Percentiles rank a stretch among this genome's conserved stretches.
These are phyloP conservation scores for Pedicia rivosa DNA, from an alignment of 2,888 invertebrate species.

Conservation along the genomic window DNA sequence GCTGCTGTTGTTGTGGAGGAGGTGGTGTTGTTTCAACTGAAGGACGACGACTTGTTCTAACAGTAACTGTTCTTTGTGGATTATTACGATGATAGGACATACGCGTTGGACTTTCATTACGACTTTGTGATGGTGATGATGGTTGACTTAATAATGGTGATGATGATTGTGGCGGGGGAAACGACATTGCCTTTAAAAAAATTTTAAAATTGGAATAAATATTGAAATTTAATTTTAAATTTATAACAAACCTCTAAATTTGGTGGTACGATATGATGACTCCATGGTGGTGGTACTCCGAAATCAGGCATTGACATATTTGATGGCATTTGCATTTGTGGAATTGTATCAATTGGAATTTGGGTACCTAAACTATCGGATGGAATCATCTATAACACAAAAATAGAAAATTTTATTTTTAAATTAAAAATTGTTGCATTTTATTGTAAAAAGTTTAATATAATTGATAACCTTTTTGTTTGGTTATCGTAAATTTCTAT, in stretches of 20 bases:
- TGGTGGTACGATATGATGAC: not conserved
- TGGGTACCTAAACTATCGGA: too few species aligned
- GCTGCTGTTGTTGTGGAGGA: constrained; percentile 12
- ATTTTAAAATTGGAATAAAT: not conserved
- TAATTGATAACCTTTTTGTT: too few species aligned
- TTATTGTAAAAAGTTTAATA: too few species aligned
- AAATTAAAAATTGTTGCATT: too few species aligned
- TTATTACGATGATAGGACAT: constrained; percentile 18
- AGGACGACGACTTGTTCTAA: constrained; percentile 25
- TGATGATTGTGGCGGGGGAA: constrained; percentile 35
- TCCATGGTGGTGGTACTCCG: not conserved
- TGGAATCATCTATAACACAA: too few species aligned
- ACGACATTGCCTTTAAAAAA: not conserved
- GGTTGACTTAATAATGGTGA: constrained; percentile 57
- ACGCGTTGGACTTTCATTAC: constrained; percentile 44
- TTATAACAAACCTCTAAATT: not conserved
- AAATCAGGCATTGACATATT: not conserved
- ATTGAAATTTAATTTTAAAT: not conserved
- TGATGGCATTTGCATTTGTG: not conserved
- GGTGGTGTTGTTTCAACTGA: constrained; percentile 29
- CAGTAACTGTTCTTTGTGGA: constrained; percentile 18
- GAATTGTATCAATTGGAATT: not conserved
- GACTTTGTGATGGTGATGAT: constrained; percentile 64
- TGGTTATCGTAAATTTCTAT: too few species aligned
- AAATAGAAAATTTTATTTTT: too few species aligned